Base-by-base conservation (phyloP, 2,113 vertebrate species). In the Amazona guildingii region DNA sequence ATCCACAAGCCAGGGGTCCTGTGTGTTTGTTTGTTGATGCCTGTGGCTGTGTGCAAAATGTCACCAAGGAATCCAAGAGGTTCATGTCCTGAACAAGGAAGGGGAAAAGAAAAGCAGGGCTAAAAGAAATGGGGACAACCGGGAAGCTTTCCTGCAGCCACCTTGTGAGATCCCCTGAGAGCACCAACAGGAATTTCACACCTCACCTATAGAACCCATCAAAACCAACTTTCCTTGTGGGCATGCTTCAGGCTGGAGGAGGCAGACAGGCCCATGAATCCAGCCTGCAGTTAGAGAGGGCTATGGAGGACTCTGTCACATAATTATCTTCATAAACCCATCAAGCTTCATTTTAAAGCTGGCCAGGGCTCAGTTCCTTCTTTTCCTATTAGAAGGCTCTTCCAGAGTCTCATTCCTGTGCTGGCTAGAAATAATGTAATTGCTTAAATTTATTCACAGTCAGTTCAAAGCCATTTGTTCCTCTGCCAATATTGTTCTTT, bases 391-490 rank as follows among this genome's bases (percentile, higher is more conserved):
- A 88, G 75, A 80, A 90, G 25, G 49, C 79, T 83, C 79, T 88
- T 90, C 21, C 83, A 88, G 79, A 88, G 19, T 41, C 87, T 92
- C 10, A 1, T 66, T 95, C 86, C 51, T 93, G 68, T 59, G 44
- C 68, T 83, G 68, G 46, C 52, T 86, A 88, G 86, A 90, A 95
- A 94, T 88, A 92, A 96, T 90, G 68, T 83, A 95, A 94, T 92
- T 93, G 76, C 64, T 83, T 83, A 74, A 86, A 94, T 95, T 94
- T 96, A 94, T 93, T 96, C 91, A 86, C 3, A 13, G 72, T 86
- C 88, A 59, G 95, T 92, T 92, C 76, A 94, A 93, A 96, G 94
- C 67, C 82, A 86, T 96, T 94, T 94, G 91, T 88, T 94, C 80
- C 88, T 59, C 61, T 92, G 92, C 94, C 92, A 95, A 81, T 83